Conservation (phyloP, 37 sponge, comb jelly and placozoan genomes). For the Aphrocallistes beatrix region DNA sequence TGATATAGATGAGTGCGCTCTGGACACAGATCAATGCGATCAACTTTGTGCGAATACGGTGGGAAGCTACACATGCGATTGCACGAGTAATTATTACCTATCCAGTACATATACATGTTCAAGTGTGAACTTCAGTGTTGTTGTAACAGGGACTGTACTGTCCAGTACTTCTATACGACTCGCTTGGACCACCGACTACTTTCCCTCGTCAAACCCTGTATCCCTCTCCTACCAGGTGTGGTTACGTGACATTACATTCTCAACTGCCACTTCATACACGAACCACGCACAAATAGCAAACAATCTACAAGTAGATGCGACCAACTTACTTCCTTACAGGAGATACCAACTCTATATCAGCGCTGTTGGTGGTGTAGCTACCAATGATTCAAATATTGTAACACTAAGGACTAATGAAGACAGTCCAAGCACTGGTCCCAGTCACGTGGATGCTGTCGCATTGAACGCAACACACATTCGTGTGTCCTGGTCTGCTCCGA, state of each 20-base stretch:
- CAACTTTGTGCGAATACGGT: neutral
- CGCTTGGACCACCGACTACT: neutral
- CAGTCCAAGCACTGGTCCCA: neutral
- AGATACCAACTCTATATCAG: neutral
- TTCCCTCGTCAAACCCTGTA: neutral
- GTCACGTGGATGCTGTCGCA: neutral
- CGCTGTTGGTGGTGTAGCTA: neutral
- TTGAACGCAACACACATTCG: neutral
- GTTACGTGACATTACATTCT: neutral
- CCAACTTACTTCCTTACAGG: neutral
- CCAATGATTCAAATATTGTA: neutral
- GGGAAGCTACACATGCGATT: neutral
- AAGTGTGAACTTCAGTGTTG: neutral
- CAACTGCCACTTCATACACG: neutral
- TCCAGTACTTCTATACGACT: neutral
- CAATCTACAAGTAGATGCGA: neutral
- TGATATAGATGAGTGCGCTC: neutral
- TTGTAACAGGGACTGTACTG: neutral
- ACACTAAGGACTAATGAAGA: neutral
- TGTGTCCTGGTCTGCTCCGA: neutral
- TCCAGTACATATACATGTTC: neutral
- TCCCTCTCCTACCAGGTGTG: neutral
- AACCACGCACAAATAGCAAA: neutral
- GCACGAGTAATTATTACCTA: neutral
- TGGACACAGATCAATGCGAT: neutral